Evolutionary conservation across 2,888 invertebrate genomes (phyloP), one percentile per base, ranked within the genome.

Genomic region (Cheilosia grossa): DNA sequence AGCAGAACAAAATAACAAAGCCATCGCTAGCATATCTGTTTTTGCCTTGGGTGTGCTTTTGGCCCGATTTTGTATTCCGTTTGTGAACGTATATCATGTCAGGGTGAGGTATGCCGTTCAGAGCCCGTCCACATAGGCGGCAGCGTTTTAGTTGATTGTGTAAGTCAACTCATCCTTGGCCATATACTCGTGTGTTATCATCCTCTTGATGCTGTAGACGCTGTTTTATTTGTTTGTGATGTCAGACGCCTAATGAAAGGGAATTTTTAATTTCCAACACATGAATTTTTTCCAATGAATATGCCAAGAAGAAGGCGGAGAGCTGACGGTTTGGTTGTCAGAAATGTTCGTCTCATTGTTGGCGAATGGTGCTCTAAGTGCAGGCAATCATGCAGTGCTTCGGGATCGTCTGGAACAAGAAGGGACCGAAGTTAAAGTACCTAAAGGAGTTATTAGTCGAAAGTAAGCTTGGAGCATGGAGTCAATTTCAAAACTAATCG

Each of bases 211-310:
- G 47, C 21, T 72, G 61, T 61, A 19, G 19, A 17, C 53, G 19
- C 42, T 58, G 40, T 67, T 40, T 56, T 37, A 63, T 81, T 37
- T 13, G 67, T 63, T 63, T 59, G 30, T 9, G 63, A 75, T 59
- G 42, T 53, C 21, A 77, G 42, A 58, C 33, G 51, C 49, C 51
- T 64, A 51, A 82, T 64, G 69, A 79, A 79, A 74, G 63, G 47
- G 82, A 79, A 83, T 83, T 83, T 83, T 79, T 82, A 82, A 82
- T 82, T 73, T 63, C 37, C 63, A 79, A 56, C 67, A 79, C 79
- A 73, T 82, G 82, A 67, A 82, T 70, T 77, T 77, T 70, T 53
- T 70, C 64, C 70, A 82, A 63, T 77, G 77, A 70, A 82, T 44
- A 64, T 40, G 13, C 9, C 1, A 10, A 10, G 4, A 5, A 1